Evolutionary conservation across 2,113 vertebrate genomes (phyloP).

Genomic region (Centrocercus urophasianus): DNA sequence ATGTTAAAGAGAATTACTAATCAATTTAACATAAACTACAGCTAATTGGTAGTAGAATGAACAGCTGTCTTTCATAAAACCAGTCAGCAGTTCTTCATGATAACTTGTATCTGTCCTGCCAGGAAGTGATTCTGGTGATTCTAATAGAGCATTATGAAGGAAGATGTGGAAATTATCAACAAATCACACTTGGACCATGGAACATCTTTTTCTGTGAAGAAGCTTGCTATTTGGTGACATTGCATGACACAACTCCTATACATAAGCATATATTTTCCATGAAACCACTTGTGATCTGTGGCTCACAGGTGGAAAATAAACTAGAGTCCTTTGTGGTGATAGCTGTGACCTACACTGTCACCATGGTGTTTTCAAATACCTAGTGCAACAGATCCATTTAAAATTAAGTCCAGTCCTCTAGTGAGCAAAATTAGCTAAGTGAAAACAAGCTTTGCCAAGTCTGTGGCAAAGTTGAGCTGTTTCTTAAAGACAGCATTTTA

Average conservation of each 20-base stretch:
- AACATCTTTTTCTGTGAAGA: neutral
- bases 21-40: neutral
- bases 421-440: neutral
- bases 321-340: neutral
- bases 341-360: neutral
- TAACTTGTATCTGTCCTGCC: neutral
- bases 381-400: neutral
- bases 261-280: slow-evolving; percentile 28
- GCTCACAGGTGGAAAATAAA: slow-evolving; percentile 37
- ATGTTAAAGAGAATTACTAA: neutral
- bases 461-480: neutral
- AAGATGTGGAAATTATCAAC: neutral
- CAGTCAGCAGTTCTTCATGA: neutral
- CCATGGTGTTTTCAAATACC: neutral
- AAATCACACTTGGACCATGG: neutral
- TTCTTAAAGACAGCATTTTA: neutral
- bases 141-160: neutral
- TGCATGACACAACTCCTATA: neutral
- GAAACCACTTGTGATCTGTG: neutral
- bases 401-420: neutral
- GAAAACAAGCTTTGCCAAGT: neutral
- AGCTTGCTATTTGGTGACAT: neutral
- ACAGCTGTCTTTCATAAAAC: neutral
- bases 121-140: neutral
- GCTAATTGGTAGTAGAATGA: neutral